These are phyloP conservation scores for Trachelus iudaicus DNA, from an alignment of 2,888 invertebrate species.

Conservation along the genomic window DNA sequence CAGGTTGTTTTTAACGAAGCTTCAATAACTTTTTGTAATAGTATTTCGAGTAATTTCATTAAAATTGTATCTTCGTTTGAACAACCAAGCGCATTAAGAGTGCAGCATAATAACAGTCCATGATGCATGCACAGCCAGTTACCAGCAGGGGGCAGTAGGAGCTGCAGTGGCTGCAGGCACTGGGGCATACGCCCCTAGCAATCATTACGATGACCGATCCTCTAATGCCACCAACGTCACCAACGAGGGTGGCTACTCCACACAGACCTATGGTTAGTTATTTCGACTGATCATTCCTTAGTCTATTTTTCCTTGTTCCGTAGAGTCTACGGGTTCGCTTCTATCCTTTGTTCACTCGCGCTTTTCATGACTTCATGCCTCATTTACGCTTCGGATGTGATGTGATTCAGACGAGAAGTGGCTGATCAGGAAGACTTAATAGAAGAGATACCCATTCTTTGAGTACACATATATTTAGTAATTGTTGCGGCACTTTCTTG, in stretches of 20 bases:
- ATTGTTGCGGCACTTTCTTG: no score
- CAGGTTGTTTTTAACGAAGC: no score
- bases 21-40: no score
- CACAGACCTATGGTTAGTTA: slow-evolving; percentile 59
- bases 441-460: no score
- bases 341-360: no score
- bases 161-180: slow-evolving; percentile 45
- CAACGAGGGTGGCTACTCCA: slow-evolving; percentile 55
- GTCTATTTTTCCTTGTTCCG: slow-evolving; percentile 19
- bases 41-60: no score
- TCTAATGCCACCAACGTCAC: slow-evolving; percentile 53
- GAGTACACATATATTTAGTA: no score
- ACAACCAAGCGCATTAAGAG: background rate
- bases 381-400: slow-evolving; percentile 21
- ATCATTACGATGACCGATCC: slow-evolving; percentile 55
- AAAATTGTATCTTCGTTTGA: background rate
- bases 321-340: background rate
- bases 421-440: no score
- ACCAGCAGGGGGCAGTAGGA: slow-evolving; percentile 57
- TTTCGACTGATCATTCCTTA: slow-evolving; percentile 26
- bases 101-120: slow-evolving; percentile 19
- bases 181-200: slow-evolving; percentile 51
- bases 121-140: slow-evolving; percentile 50
- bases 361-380: background rate
- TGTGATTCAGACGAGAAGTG: slow-evolving; percentile 42